phyloP scores from a whole-genome alignment of 2,888 invertebrate genomes.

The Agrilus cyanescens region DNA sequence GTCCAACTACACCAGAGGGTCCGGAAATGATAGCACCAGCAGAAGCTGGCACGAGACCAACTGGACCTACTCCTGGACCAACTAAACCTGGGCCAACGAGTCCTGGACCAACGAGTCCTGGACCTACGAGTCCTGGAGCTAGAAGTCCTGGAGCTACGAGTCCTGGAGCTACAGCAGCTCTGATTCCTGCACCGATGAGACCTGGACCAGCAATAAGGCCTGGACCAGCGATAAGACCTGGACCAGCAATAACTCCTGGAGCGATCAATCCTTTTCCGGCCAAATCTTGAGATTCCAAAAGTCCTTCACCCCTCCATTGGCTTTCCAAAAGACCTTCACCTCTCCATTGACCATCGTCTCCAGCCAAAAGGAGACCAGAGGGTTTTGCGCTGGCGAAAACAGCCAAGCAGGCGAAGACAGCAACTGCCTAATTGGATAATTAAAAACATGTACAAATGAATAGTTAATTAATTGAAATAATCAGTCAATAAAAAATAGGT shows the following conservation, averaged over 20 bases:
- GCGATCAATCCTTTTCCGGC: conserved; percentile 5
- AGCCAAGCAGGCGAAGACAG: conserved; percentile 19
- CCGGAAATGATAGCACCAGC: conserved; percentile 10
- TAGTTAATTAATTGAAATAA: background rate
- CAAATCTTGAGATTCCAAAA: conserved; percentile 2
- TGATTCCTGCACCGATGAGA: too few relatives aligned
- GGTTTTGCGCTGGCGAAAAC: conserved; percentile 17
- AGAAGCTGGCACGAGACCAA: background rate
- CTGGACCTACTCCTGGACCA: background rate
- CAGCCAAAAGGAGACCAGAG: conserved; percentile 10
- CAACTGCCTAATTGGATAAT: conserved; percentile 12
- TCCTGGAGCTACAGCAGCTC: background rate
- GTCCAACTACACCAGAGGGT: conserved; percentile 6
- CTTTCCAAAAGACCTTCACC: conserved; percentile 13
- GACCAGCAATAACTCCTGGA: conserved; percentile 2
- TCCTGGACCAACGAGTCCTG: too few relatives aligned
- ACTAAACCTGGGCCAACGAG: background rate
- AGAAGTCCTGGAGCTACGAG: conserved; percentile 1
- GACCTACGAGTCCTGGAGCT: background rate
- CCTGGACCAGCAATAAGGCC: conserved; percentile 3
- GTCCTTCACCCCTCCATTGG: conserved; percentile 5
- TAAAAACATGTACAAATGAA: background rate
- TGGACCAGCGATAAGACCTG: conserved; percentile 11
- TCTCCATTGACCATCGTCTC: conserved; percentile 13
- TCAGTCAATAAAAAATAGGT: too few relatives aligned